Conservation (phyloP, 1,140 invertebrate genomes). For the Hycleus phaleratus region DNA sequence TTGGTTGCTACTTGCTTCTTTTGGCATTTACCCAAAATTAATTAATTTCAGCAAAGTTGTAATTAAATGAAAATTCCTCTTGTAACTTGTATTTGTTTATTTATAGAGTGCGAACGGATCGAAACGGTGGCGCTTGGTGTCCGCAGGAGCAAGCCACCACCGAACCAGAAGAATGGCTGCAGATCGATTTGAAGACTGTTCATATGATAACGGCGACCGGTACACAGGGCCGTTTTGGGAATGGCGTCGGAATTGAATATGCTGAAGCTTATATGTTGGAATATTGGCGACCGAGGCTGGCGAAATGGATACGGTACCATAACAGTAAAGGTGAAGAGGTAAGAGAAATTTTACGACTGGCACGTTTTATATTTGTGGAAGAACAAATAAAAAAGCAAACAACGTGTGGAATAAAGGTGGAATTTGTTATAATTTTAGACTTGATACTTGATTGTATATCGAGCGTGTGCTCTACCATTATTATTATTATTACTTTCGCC, state of each 20-base stretch:
- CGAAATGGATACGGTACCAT: conserved; percentile 65
- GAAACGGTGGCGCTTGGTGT: conserved; percentile 79
- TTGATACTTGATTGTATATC: no score
- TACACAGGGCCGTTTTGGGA: conserved; percentile 80
- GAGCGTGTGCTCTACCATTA: no score
- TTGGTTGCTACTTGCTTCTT: no score
- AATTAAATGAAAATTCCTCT: background rate
- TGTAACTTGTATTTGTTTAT: background rate
- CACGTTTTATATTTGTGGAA: background rate
- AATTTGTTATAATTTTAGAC: no score
- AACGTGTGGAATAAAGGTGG: no score
- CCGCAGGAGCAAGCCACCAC: conserved; percentile 64
- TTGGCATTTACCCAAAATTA: background rate
- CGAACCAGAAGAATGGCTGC: conserved; percentile 69
- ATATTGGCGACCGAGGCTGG: conserved; percentile 63
- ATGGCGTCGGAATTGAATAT: conserved; percentile 74
- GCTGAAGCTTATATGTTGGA: conserved; percentile 70
- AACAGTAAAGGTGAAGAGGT: conserved; percentile 64
- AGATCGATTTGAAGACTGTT: conserved; percentile 64
- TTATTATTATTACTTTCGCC: no score
- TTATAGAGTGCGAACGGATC: conserved; percentile 69
- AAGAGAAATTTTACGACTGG: conserved; percentile 16
- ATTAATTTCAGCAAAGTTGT: background rate
- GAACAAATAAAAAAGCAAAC: background rate
- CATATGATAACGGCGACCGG: conserved; percentile 73